A percentile compares a stretch with the other conserved stretches of the same genome.
These are phyloP conservation scores for Pseudomyrmex concolor DNA, from an alignment of 1,140 invertebrate species.

Conservation along the genomic window DNA sequence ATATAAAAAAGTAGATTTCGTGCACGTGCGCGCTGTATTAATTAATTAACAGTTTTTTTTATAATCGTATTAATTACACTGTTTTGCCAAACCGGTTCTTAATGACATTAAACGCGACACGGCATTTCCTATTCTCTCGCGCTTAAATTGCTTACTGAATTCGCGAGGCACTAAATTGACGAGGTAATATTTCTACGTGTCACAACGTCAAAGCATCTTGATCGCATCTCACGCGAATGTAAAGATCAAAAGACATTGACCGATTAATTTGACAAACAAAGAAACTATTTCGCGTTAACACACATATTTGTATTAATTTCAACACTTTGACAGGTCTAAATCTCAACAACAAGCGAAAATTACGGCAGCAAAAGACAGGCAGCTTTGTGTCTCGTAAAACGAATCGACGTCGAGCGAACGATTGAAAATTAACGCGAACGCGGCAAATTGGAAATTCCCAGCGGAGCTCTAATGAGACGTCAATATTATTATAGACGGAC, in stretches of 20 bases:
- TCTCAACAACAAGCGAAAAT: conserved; percentile 24
- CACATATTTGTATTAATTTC: conserved; percentile 1
- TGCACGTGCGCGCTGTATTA: background rate
- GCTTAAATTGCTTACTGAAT: conserved; percentile 39
- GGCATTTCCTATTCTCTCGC: background rate
- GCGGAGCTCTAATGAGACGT: conserved; percentile 35
- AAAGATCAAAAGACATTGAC: conserved; percentile 18
- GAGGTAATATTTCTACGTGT: conserved; percentile 10
- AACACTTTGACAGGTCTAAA: background rate
- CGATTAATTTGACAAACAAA: background rate
- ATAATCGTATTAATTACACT: too few relatives aligned
- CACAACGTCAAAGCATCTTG: conserved; percentile 22
- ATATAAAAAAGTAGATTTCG: conserved; percentile 1
- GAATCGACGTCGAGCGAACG: conserved; percentile 35
- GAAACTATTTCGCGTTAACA: background rate
- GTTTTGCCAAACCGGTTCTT: conserved; percentile 4
- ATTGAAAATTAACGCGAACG: conserved; percentile 1
- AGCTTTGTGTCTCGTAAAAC: conserved; percentile 28
- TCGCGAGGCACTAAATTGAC: conserved; percentile 20
- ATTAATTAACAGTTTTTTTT: conserved; percentile 40
- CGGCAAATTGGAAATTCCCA: conserved; percentile 49
- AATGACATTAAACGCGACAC: conserved; percentile 26
- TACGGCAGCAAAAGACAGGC: background rate
- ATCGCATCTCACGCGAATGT: conserved; percentile 17
- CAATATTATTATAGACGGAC: conserved; percentile 47